A percentile compares a stretch with the other conserved stretches of the same genome.
These are phyloP conservation scores for Catharus minimus DNA, from an alignment of 2,113 vertebrate genomes.

Conservation along the genomic window DNA sequence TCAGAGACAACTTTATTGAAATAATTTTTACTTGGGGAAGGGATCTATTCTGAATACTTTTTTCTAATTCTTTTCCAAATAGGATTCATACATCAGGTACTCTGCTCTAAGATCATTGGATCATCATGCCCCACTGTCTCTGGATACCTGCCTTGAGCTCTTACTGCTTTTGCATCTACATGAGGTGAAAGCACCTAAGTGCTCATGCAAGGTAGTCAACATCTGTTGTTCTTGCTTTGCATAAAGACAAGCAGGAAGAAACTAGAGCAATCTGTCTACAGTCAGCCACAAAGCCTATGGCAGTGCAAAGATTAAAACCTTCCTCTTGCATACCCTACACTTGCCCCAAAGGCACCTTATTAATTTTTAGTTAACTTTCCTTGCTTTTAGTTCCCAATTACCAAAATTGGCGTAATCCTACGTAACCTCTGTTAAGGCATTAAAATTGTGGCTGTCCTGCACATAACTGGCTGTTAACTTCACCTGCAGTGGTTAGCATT, in stretches of 20 bases:
- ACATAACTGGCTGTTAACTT: background rate
- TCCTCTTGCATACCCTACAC: background rate
- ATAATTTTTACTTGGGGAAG: background rate
- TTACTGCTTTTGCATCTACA: background rate
- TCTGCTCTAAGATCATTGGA: background rate
- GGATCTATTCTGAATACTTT: background rate
- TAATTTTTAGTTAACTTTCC: background rate
- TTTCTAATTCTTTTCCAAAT: background rate
- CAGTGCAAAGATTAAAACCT: background rate
- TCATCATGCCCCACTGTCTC: background rate
- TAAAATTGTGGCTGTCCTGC: background rate
- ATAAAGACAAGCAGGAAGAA: background rate
- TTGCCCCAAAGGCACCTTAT: background rate
- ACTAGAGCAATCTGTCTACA: background rate
- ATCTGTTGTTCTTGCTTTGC: background rate
- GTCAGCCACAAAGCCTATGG: background rate
- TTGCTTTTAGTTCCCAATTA: background rate
- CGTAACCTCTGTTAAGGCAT: background rate
- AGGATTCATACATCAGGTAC: accelerated
- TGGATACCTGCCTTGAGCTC: background rate
- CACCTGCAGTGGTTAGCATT: background rate
- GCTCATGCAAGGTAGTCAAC: background rate
- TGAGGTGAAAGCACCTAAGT: background rate
- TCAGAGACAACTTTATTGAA: background rate
- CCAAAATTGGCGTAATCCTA: background rate